Percentiles rank a stretch among this genome's conserved stretches.
Evolutionary conservation across 2,797 vertebrate genomes (phyloP).

Genomic region (Anabas testudineus): DNA sequence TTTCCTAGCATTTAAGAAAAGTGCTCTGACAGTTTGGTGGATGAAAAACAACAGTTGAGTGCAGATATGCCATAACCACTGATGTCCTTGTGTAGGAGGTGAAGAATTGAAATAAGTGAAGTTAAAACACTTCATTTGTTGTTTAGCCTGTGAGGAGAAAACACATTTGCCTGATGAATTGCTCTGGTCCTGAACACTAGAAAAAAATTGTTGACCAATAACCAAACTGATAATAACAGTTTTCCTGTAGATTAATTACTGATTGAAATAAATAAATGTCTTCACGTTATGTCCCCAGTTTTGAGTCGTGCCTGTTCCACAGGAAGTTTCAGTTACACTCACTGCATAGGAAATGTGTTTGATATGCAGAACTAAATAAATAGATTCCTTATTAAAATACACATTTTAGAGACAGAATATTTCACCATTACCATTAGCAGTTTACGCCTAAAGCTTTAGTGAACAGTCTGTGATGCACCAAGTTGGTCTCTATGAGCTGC

Average conservation of each 20-base stretch:
- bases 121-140: conserved; percentile 14
- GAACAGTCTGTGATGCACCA: too few relatives aligned
- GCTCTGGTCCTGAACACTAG: conserved; percentile 5
- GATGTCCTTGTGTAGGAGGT: conserved; percentile 11
- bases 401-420: too few relatives aligned
- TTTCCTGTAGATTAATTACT: conserved; percentile 14
- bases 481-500: too few relatives aligned
- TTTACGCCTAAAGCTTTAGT: too few relatives aligned
- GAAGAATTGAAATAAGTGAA: conserved; percentile 29
- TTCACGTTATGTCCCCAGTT: too few relatives aligned
- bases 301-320: too few relatives aligned
- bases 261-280: too few relatives aligned
- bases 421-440: too few relatives aligned
- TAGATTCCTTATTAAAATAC: too few relatives aligned
- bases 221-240: conserved; percentile 3
- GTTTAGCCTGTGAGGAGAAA: conserved; percentile 23
- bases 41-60: conserved; percentile 29
- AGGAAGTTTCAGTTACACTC: too few relatives aligned
- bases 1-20: conserved; percentile 1
- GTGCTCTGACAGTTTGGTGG: conserved; percentile 18
- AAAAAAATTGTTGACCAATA: background rate
- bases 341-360: too few relatives aligned
- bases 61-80: conserved; percentile 19
- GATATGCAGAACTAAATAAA: too few relatives aligned
- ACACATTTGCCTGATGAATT: conserved; percentile 32